Evolutionary conservation across 2,113 vertebrate genomes (phyloP).

Genomic region (Monopterus albus): DNA sequence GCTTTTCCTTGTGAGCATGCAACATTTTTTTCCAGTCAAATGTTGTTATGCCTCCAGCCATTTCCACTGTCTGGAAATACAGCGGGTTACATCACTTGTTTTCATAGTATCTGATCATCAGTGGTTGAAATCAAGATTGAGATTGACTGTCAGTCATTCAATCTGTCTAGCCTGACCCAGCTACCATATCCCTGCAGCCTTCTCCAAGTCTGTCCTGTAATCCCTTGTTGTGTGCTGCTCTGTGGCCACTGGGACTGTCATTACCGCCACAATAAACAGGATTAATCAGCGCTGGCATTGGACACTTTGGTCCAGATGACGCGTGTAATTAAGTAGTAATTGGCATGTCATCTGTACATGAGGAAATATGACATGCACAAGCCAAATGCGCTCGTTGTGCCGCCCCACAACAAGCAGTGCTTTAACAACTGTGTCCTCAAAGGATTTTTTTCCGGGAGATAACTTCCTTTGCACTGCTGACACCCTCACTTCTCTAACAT

Average conservation of each 20-base stretch:
- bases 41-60: constrained; percentile 14
- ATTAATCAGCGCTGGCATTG: constrained; percentile 82
- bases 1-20: constrained; percentile 60
- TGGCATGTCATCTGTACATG: constrained; percentile 86
- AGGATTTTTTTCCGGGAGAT: constrained; percentile 38
- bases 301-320: constrained; percentile 84
- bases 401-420: constrained; percentile 37
- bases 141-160: constrained; percentile 35
- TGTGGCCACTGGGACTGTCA: constrained; percentile 74
- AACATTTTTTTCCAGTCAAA: constrained; percentile 44
- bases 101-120: constrained; percentile 25
- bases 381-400: constrained; percentile 61
- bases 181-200: constrained; percentile 14
- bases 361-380: constrained; percentile 79
- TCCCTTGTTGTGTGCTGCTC: constrained; percentile 59
- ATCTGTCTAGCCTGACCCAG: constrained; percentile 28
- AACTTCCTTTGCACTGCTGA: constrained; percentile 62
- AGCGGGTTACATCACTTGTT: constrained; percentile 40
- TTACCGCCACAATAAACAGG: constrained; percentile 81
- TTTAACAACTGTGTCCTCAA: constrained; percentile 59
- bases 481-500: constrained; percentile 43
- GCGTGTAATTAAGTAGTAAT: constrained; percentile 86
- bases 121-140: constrained; percentile 33
- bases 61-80: constrained; percentile 55
- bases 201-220: constrained; percentile 42